Base-by-base conservation (phyloP, 2,888 invertebrate species). In the Elmis aenea region DNA sequence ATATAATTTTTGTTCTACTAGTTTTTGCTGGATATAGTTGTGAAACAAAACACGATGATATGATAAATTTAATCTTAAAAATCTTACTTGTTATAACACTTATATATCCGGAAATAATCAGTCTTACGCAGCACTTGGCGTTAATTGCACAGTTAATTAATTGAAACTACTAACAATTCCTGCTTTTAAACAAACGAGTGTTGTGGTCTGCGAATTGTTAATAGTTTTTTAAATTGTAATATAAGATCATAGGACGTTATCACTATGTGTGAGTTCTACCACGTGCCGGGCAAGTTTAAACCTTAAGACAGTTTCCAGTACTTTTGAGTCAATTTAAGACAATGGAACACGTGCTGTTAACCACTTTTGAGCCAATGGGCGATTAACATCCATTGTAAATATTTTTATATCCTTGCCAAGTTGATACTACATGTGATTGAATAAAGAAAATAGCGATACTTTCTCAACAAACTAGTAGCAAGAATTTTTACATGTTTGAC, bases 271-370 rank as follows among this genome's bases (percentile, higher is more conserved):
- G n/a, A n/a, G n/a, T n/a, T n/a, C n/a, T 10, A 15, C 18, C n/a
- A 30, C 20, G 18, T 10, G 18, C 16, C 8, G 16, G 3, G 13
- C 5, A 20, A n/a, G 8, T 21, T 11, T 6, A 30, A 20, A 20
- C 9, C 20, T 20, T 6, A 15, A 12, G n/a, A 28, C 30, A 6
- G 8, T 6, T 18, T 8, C 5, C 18, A 18, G 8, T 6, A 18
- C 13, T 30, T 39, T 31, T 26, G n/a, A 38, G 26, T 10, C 12
- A 34, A 38, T 23, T 3, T 14, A 37, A 41, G 35, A 45, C 41
- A 41, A 33, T 38, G 24, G 11, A 36, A 23, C 40, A 45, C 44
- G 40, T 40, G 40, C 26, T 28, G 13, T 15, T 24, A 18, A 26
- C 28, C 20, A 25, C 33, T 32, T 24, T 25, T 30, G 21, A 35